Base-by-base conservation (phyloP, 2,888 invertebrate species). In the Lycia hirtaria region DNA sequence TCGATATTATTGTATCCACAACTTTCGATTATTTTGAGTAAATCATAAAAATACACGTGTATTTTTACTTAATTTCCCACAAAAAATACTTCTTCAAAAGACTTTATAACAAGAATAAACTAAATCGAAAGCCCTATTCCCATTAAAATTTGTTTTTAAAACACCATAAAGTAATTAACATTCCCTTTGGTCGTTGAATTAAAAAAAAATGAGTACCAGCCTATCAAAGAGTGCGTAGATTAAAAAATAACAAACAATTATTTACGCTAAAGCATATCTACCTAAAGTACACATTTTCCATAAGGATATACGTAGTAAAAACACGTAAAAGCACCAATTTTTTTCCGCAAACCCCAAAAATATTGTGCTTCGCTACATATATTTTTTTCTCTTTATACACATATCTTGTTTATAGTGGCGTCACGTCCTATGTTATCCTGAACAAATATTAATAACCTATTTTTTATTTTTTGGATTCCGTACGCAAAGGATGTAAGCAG, bases 341-440 rank as follows among this genome's bases (percentile, higher is more conserved):
- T 41, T 37, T 38, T 19, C n/a, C 20, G 17, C 19, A 6, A 26
- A 24, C 26, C 26, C 9, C 17, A 15, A 28, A 44, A 52, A 53
- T 45, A 45, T 45, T 52, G 47, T 33, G 35, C 40, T 45, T n/a
- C 3, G 20, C 6, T 14, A 15, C n/a, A 26, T 26, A 28, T 26
- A 41, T 22, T 15, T 30, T 28, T 15, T n/a, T 37, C 17, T 45
- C 45, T 52, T 51, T 48, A 33, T 20, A 50, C 37, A 35, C 33
- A 50, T 28, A 30, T 45, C 41, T 4, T 44, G 15, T 53, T 62
- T 40, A 49, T 49, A 59, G 37, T 48, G 32, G 24, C 37, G 32
- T 52, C 58, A 59, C 58, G 62, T 62, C 24, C 52, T 49, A 38
- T 44, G 52, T 45, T 53, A 62, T 59, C 50, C 50, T 45, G 45